Base-by-base conservation (phyloP, 2,888 invertebrate genomes). In the Imbricaverruca yamaguchii region DNA sequence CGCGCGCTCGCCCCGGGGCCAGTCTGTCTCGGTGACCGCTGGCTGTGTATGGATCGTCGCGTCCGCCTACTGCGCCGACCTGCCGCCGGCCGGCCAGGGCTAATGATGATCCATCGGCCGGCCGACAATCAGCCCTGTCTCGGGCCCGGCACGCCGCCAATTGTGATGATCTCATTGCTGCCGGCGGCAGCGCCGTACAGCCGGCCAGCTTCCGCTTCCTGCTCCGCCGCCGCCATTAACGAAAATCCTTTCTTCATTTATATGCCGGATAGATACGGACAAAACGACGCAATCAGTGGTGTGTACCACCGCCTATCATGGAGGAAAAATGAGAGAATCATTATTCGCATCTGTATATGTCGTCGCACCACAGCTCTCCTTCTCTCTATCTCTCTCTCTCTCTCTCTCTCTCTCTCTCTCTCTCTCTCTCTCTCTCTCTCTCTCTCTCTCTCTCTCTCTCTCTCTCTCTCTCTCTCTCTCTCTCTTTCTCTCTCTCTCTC, bases 231-330 rank as follows among this genome's bases (percentile, higher is more conserved):
- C 69, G 69, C 69, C 69, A 69, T 69, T 69, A 69, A 69, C 69
- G 69, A 69, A 69, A 69, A 69, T 23, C 39, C 69, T 69, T 69
- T 69, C 69, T 69, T 69, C 69, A 39, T 69, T 69, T 69, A 69
- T 69, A 69, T 69, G 39, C 69, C 69, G 69, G 69, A 69, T 39
- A 39, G 69, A 39, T 39, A 39, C 69, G 69, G 69, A 69, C 69
- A 69, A 69, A 69, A 69, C 69, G 69, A 69, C 69, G 69, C 69
- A 69, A 69, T 69, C 69, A 69, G 69, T 69, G 69, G 69, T 15
- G 69, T 69, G 69, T 69, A 39, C 39, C 69, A 39, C 39, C 69
- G 39, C 15, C 69, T 25, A 15, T 39, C 39, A 69, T 69, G 69
- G 25, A 39, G 39, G 69, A 69, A 69, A 25, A 69, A 69, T 69